Evolutionary conservation across 2,888 invertebrate genomes (phyloP).

Genomic region (Thecocarcelia acutangulata): DNA sequence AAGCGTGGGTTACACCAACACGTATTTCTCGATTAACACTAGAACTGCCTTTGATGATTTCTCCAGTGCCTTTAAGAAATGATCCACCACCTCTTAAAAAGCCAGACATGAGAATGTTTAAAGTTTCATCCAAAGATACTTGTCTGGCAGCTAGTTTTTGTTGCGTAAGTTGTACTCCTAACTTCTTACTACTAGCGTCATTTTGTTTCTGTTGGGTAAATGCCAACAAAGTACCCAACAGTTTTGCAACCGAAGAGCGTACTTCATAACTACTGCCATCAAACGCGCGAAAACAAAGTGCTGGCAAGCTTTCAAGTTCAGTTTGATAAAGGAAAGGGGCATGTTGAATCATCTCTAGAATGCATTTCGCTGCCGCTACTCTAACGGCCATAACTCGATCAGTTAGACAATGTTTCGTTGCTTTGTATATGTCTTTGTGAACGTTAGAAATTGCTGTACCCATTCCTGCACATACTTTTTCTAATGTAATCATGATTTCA

Average conservation of each 20-base stretch:
- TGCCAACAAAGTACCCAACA: slow-evolving; percentile 87
- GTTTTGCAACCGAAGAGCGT: slow-evolving; percentile 93
- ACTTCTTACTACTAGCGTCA: slow-evolving; percentile 81
- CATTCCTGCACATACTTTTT: slow-evolving; percentile 97
- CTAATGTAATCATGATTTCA: slow-evolving; percentile 97
- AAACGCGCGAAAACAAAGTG: slow-evolving; percentile 94
- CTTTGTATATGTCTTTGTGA: slow-evolving; percentile 95
- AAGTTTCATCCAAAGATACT: slow-evolving; percentile 93
- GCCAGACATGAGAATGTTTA: slow-evolving; percentile 95
- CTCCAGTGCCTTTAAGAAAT: slow-evolving; percentile 95
- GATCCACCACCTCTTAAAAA: slow-evolving; percentile 96
- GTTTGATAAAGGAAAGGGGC: slow-evolving; percentile 92
- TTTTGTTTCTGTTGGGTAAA: slow-evolving; percentile 88
- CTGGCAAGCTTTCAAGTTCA: slow-evolving; percentile 95
- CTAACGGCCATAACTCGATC: slow-evolving; percentile 96
- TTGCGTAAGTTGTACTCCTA: slow-evolving; percentile 73
- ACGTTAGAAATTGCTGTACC: slow-evolving; percentile 94
- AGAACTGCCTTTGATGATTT: slow-evolving; percentile 97
- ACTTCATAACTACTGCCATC: slow-evolving; percentile 96
- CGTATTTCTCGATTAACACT: slow-evolving; percentile 97
- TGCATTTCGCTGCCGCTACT: slow-evolving; percentile 95
- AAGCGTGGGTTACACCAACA: slow-evolving; percentile 98
- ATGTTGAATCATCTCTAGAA: slow-evolving; percentile 93
- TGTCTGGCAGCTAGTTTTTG: slow-evolving; percentile 78
- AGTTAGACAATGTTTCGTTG: slow-evolving; percentile 91